Evolutionary conservation across 1,140 invertebrate genomes (phyloP), one percentile per base, ranked within the genome.

Genomic region (Cryptotermes secundus): DNA sequence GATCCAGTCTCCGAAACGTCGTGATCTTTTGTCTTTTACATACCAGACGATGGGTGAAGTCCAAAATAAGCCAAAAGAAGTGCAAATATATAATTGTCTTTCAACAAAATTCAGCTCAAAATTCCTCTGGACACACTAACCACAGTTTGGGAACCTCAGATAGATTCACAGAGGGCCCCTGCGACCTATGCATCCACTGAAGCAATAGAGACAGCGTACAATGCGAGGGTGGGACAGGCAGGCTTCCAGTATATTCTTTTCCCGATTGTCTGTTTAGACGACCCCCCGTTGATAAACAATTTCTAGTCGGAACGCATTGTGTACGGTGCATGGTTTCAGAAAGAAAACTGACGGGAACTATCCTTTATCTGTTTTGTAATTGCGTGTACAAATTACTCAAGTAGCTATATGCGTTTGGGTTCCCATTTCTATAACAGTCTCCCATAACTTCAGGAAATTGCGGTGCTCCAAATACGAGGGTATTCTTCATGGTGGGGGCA

Each of bases 311-410:
- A 26, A n/a, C n/a, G 59, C 59, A 72, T 72, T 72, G 59, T 72
- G 59, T 72, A 72, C 59, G 59, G 59, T 72, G 0, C 59, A 72
- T 72, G 59, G 59, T 72, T 72, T 72, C 59, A 72, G 59, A 72
- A 72, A 72, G 59, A 72, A n/a, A 72, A 72, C 59, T 31, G 26
- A 31, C 14, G 59, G n/a, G n/a, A 16, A 72, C 59, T 31, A 72
- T 72, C 59, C n/a, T 59, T 59, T 59, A 59, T 59, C 53, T 59
- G 53, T 59, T 59, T n/a, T 72, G 59, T 72, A 72, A 72, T 72
- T 72, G 59, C 59, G 26, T 72, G 59, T 72, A 72, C 59, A 72
- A 72, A 72, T 72, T 72, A 72, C 59, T 72, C 59, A 72, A 72
- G 59, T 72, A 72, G 59, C 59, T 72, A 31, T n/a, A n/a, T 72